Conservation (phyloP, 1,140 invertebrate genomes). For the Phthorimaea operculella region DNA sequence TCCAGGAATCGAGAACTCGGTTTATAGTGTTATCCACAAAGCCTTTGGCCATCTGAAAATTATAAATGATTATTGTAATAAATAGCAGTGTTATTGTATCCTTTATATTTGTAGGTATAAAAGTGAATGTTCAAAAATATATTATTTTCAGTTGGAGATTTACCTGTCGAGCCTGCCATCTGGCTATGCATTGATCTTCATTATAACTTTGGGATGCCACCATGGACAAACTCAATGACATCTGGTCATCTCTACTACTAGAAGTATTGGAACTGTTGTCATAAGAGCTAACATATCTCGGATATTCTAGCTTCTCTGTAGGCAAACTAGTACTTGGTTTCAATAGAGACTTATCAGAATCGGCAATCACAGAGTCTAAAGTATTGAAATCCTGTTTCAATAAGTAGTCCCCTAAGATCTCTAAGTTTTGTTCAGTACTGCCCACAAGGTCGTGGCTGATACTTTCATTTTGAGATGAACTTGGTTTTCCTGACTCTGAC, state of each 20-base stretch:
- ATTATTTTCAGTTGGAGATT: background rate
- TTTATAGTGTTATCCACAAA: conserved; percentile 81
- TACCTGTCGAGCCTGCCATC: conserved; percentile 77
- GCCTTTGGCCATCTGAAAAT: conserved; percentile 70
- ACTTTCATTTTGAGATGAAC: conserved; percentile 15
- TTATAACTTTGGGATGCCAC: conserved; percentile 26
- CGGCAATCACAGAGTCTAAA: conserved; percentile 44
- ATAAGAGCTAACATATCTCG: conserved; percentile 45
- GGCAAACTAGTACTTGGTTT: conserved; percentile 34
- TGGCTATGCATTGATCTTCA: conserved; percentile 67
- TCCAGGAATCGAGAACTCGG: conserved; percentile 73
- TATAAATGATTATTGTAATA: conserved; percentile 5
- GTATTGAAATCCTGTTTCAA: conserved; percentile 60
- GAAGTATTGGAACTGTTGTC: conserved; percentile 25
- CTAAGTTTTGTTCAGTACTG: conserved; percentile 58
- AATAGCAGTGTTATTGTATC: background rate
- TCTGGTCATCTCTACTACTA: conserved; percentile 17
- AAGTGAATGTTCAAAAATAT: too few relatives aligned
- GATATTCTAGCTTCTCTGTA: conserved; percentile 36
- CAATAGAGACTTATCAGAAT: conserved; percentile 31
- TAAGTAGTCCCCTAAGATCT: conserved; percentile 59
- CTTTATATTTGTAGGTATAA: background rate
- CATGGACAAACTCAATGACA: conserved; percentile 28
- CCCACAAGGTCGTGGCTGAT: conserved; percentile 22
- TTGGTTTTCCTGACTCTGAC: conserved; percentile 25